Evolutionary conservation across 2,113 vertebrate species (phyloP), one percentile per base, ranked within the genome.

Genomic region (Tor tambroides): DNA sequence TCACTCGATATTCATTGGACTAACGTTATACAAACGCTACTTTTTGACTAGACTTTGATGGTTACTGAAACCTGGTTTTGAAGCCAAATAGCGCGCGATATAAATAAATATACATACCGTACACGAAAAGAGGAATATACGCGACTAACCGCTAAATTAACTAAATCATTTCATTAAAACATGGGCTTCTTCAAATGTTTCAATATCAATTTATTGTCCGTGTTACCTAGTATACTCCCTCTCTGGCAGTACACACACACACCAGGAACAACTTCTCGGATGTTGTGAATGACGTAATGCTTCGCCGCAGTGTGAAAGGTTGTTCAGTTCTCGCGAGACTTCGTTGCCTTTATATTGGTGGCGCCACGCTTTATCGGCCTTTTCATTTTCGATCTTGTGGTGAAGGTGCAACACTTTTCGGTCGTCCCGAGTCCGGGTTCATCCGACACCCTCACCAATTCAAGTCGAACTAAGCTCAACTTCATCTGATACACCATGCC

Each of bases 401-500:
- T 93, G 88, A 85, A 86, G 94, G 93, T 93, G 95, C 88, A 97
- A 96, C 89, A 91, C 85, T 93, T 21, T 83, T 95, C 94, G 94
- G 92, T 96, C 92, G 92, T 94, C 93, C 94, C 95, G 94, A 80
- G 91, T 91, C 93, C 92, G 94, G 86, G 89, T 95, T 96, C 96
- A 97, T 97, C 96, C 95, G 96, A 97, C 95, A 95, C 94, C 94
- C 85, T 93, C 92, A 94, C 95, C 93, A 93, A 91, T 14, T 87
- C 88, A 84, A 91, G 77, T 89, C 89, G 87, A 93, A 90, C 90
- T 87, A 93, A 94, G 91, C 89, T 90, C 88, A 86, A 90, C 90
- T 80, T 76, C 67, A 35, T 86, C 91, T 85, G 77, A 91, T 87
- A 59, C 93, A 93, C 41, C 89, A 99, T 99, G 98, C 97, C 98